Base-by-base conservation (phyloP, 2,797 vertebrate species). In the Eulemur rubriventer region DNA sequence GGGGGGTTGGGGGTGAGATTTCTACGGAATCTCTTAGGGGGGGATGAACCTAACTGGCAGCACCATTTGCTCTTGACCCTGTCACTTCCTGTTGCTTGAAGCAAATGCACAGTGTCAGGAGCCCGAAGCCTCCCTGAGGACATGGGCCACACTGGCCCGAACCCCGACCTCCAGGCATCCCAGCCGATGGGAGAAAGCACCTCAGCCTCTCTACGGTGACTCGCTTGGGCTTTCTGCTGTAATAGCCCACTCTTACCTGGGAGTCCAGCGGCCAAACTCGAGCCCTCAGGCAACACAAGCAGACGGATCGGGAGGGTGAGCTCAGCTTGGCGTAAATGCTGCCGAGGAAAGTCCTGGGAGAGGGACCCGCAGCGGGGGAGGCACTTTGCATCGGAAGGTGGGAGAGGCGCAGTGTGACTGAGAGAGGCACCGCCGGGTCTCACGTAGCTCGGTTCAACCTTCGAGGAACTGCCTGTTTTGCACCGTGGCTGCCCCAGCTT, bases 181-280 rank as follows among this genome's bases (percentile, higher is more conserved):
- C 14, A 0, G 7, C 16, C 0, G 7, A 10, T 38, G 13, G 38
- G 4, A 22, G 43, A 4, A 46, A 76, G 1, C 14, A 43, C 7
- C 4, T 8, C 6, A 28, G 2, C n/a, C 30, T 67, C 10, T 35
- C 55, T 30, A 18, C 4, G 28, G 8, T 10, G n/a, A 6, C 30
- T 5, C 46, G 41, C 22, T 16, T 16, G 24, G 18, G 33, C 35
- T 28, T 65, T 57, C 41, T 41, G 24, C 7, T 38, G 35, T 38
- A 16, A 33, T 17, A 14, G 52, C 14, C 41, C 43, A 18, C 10
- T 30, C 30, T n/a, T 7, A 0, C 35, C 1, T 14, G 78, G 65
- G 69, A 79, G n/a, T 20, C 4, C 14, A 1, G 48, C 38, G 18
- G 43, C 4, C 8, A 8, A 46, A 52, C 41, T 22, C 14, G 4